A percentile compares a stretch with the other conserved stretches of the same genome.
These are phyloP conservation scores for Chelonia mydas DNA, from an alignment of 2,797 vertebrate species.

Conservation along the genomic window DNA sequence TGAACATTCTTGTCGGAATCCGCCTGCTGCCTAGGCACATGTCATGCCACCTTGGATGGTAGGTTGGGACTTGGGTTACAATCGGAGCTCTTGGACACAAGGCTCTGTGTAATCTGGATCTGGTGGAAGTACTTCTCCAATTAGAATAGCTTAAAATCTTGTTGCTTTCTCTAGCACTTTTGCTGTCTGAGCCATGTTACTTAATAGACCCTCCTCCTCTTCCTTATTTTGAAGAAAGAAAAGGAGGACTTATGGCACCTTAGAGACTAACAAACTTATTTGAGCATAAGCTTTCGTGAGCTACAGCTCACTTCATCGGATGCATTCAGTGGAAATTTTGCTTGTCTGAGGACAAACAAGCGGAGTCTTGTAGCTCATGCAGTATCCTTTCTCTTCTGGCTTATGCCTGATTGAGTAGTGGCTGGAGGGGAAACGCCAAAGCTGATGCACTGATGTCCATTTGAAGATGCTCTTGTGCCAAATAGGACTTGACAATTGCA, in stretches of 20 bases:
- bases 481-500: neutral
- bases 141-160: neutral
- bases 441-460: neutral
- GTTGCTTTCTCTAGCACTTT: too few species aligned
- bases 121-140: neutral
- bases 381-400: neutral
- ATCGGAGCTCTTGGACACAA: neutral
- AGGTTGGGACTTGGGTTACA: neutral
- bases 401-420: neutral
- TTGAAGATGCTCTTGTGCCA: neutral
- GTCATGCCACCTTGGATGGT: neutral
- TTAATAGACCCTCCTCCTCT: neutral
- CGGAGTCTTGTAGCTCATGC: neutral
- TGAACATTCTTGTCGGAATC: neutral
- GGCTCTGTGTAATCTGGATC: neutral
- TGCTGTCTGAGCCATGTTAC: neutral
- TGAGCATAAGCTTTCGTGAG: too few species aligned
- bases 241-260: too few species aligned
- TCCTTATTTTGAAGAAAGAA: neutral
- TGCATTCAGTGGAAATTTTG: neutral
- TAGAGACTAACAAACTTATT: too few species aligned
- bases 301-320: too few species aligned
- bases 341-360: neutral
- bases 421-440: too few species aligned
- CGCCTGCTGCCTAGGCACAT: neutral